A percentile compares a stretch with the other conserved stretches of the same genome.
These are phyloP conservation scores for Lasaia peninsularis DNA, from an alignment of 1,140 invertebrate species.

Conservation along the genomic window DNA sequence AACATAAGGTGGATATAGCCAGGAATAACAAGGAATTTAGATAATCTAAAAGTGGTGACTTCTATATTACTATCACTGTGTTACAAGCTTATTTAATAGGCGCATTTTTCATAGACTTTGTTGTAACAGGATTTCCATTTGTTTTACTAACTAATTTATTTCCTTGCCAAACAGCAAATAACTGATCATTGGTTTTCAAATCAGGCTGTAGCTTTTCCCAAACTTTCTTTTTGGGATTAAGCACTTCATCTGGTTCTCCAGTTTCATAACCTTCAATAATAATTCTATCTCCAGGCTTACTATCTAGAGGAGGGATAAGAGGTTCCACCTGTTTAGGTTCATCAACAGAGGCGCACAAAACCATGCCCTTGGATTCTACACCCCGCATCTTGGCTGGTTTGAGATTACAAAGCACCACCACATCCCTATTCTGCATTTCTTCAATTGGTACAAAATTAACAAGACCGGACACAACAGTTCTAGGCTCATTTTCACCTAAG, in stretches of 20 bases:
- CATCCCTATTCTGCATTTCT: slow-evolving; percentile 90
- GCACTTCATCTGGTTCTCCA: slow-evolving; percentile 88
- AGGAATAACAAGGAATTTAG: neutral
- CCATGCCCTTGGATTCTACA: slow-evolving; percentile 92
- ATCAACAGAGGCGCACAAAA: slow-evolving; percentile 92
- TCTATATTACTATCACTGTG: neutral
- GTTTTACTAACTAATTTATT: slow-evolving; percentile 84
- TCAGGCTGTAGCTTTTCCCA: slow-evolving; percentile 95
- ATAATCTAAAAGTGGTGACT: neutral
- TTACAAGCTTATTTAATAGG: slow-evolving; percentile 83
- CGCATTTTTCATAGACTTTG: slow-evolving; percentile 84
- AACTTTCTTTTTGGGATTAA: slow-evolving; percentile 98
- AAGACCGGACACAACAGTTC: slow-evolving; percentile 84
- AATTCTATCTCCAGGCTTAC: slow-evolving; percentile 88
- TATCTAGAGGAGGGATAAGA: slow-evolving; percentile 84
- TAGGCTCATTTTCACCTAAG: slow-evolving; percentile 83
- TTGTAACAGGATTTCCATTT: slow-evolving; percentile 82
- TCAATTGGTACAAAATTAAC: slow-evolving; percentile 93
- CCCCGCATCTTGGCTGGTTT: slow-evolving; percentile 96
- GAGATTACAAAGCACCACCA: slow-evolving; percentile 94
- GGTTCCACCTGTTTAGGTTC: slow-evolving; percentile 90
- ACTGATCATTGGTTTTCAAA: slow-evolving; percentile 86
- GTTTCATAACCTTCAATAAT: slow-evolving; percentile 88
- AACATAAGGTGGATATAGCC: too few species aligned
- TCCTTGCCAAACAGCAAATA: slow-evolving; percentile 90